Evolutionary conservation across 2,888 invertebrate genomes (phyloP), one percentile per base, ranked within the genome.

Genomic region (Tipula vernalis): DNA sequence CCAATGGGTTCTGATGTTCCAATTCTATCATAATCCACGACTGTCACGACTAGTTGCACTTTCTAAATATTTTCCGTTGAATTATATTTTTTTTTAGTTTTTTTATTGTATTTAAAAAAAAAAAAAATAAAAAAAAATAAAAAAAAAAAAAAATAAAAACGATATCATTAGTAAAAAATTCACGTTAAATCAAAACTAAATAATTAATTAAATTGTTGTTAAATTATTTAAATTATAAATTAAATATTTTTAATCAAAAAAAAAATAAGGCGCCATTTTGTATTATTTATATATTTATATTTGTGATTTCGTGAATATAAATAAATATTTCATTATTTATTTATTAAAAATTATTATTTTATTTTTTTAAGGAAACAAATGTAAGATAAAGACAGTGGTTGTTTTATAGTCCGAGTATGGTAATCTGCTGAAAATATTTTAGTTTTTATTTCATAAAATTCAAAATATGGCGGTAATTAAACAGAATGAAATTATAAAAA

Each of bases 1-100:
- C 99, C 99, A 91, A 99, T 99, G 86, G 99, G 99, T 93, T 99
- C 99, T 90, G 99, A 99, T 87, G 99, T 99, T 89, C 99, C 99
- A 93, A 99, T 99, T 92, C 99, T 97, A 94, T 99, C 99, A 93
- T 99, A 99, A 93, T 99, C 99, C 92, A 99, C 99, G 91, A 99
- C 99, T 88, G 99, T 99, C 91, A 99, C 96, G 92, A 98, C 96
- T 94, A 99, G 94, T 93, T 98, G 97, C 91, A 99, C 99, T 97
- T 99, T 99, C 99, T 99, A 90, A 44, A 86, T 18, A 47, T 87
- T 71, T 71, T 83, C 71, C 71, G 71, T 18, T 51, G n/a, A 71
- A 71, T 71, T 71, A 8, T 71, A 28, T 47, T 18, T 39, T 39
- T 0, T 51, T 57, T 57, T 57, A 15, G 4, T 57, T 15, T 18